Conservation (phyloP, 2,888 invertebrate genomes). For the Aquatica leii region DNA sequence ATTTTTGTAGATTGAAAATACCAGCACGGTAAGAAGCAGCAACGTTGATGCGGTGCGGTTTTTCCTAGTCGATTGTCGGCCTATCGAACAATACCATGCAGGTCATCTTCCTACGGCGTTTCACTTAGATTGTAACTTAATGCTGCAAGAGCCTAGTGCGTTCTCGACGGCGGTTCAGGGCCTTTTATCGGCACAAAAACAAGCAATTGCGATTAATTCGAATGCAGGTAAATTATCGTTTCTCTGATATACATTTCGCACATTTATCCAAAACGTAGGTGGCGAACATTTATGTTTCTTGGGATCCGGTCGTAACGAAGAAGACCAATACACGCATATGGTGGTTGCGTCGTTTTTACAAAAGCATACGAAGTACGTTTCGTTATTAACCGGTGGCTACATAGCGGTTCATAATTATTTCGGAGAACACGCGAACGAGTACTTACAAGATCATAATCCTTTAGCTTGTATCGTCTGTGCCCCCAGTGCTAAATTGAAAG, state of each 20-base stretch:
- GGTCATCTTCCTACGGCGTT: constrained; percentile 98
- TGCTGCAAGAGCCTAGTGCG: constrained; percentile 95
- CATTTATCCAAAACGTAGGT: constrained; percentile 61
- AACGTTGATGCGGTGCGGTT: constrained; percentile 76
- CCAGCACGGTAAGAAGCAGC: constrained; percentile 39
- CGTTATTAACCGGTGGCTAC: constrained; percentile 92
- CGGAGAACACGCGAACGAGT: constrained; percentile 80
- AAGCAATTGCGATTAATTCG: constrained; percentile 86
- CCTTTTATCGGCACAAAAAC: constrained; percentile 86
- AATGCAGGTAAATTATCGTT: constrained; percentile 72
- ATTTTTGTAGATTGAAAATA: constrained; percentile 26
- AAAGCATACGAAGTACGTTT: constrained; percentile 91
- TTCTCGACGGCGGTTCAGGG: constrained; percentile 96
- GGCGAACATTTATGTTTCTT: constrained; percentile 91
- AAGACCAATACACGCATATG: constrained; percentile 97
- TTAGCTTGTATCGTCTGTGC: constrained; percentile 84
- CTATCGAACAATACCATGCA: constrained; percentile 95
- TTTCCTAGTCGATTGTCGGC: constrained; percentile 96
- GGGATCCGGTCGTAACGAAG: constrained; percentile 92
- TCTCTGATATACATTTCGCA: no score
- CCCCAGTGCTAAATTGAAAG: constrained; percentile 57
- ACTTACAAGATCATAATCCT: constrained; percentile 85
- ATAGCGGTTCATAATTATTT: constrained; percentile 84
- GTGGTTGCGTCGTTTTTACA: constrained; percentile 97
- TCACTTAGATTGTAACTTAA: constrained; percentile 95